Conservation (phyloP, 1,140 invertebrate genomes). For the Zophobas atratus region DNA sequence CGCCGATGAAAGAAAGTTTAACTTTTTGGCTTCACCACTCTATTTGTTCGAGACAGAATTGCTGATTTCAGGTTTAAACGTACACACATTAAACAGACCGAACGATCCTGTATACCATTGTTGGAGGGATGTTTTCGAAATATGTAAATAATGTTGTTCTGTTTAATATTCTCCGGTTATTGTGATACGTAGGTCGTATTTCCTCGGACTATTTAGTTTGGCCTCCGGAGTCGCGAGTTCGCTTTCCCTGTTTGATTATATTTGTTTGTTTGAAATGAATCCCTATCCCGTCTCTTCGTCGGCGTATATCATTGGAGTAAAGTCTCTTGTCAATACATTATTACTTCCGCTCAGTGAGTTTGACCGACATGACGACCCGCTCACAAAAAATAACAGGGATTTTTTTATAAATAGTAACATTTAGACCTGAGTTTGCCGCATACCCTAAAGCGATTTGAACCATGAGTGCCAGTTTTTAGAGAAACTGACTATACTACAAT, state of each 20-base stretch:
- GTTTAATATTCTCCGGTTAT: slow-evolving; percentile 33
- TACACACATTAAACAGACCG: slow-evolving; percentile 29
- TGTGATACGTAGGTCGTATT: slow-evolving; percentile 39
- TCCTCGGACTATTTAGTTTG: slow-evolving; percentile 48
- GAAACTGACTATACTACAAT: no score
- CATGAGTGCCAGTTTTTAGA: no score
- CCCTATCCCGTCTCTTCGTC: slow-evolving; percentile 41
- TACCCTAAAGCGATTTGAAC: no score
- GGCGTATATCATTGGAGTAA: background rate
- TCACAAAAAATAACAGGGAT: no score
- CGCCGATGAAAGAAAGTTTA: background rate
- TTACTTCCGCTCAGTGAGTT: no score
- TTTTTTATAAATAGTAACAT: no score
- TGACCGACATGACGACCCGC: no score
- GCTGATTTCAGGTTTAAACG: slow-evolving; percentile 2
- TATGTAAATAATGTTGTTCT: slow-evolving; percentile 41
- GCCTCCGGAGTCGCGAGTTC: slow-evolving; percentile 36
- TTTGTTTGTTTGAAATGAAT: slow-evolving; percentile 53
- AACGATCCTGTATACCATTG: slow-evolving; percentile 18
- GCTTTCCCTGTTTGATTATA: slow-evolving; percentile 50
- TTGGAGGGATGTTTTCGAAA: slow-evolving; percentile 27
- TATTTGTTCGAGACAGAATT: slow-evolving; percentile 11
- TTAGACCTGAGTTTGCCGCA: no score
- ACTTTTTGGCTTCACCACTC: slow-evolving; percentile 9
- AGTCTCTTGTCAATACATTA: no score